A percentile compares a stretch with the other conserved stretches of the same genome.
These are phyloP conservation scores for Porites australiensis DNA, from an alignment of 64 coral and sea anemone species.

Conservation along the genomic window DNA sequence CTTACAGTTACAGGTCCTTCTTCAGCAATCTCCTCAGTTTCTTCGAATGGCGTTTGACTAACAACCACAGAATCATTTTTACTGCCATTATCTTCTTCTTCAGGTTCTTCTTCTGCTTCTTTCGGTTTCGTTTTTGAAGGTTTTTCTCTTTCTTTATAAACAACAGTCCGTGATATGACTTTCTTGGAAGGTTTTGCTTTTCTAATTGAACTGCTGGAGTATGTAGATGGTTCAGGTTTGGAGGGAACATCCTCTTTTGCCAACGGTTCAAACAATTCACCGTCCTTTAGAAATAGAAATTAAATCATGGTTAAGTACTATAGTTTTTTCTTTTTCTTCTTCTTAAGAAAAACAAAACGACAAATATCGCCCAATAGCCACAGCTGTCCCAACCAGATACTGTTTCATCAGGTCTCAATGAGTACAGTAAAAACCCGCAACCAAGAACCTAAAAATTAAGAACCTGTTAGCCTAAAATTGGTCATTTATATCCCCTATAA, in stretches of 20 bases:
- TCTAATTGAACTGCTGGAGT: slow-evolving; percentile 30
- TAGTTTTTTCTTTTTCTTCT: too few species aligned
- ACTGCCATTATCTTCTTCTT: not conserved
- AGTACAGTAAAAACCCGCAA: too few species aligned
- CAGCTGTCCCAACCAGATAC: too few species aligned
- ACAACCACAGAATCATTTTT: slow-evolving; percentile 9
- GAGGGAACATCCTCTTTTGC: not conserved
- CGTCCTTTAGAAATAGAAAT: not conserved
- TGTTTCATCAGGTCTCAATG: too few species aligned
- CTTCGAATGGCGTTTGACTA: not conserved
- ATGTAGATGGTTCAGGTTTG: slow-evolving; percentile 16
- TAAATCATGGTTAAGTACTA: not conserved
- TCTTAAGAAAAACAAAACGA: too few species aligned
- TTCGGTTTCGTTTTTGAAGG: not conserved
- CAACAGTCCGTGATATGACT: slow-evolving; percentile 61
- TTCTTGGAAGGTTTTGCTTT: slow-evolving; percentile 53
- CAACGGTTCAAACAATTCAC: not conserved
- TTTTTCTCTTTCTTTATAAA: slow-evolving; percentile 44
- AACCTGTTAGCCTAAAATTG: too few species aligned
- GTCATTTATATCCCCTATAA: too few species aligned
- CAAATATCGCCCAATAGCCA: too few species aligned
- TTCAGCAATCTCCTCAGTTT: slow-evolving; percentile 14
- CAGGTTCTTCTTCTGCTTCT: not conserved
- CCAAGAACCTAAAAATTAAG: too few species aligned
- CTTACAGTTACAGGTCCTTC: not conserved